Evolutionary conservation across 1,140 invertebrate species (phyloP).

Genomic region (Nylanderia fulva): DNA sequence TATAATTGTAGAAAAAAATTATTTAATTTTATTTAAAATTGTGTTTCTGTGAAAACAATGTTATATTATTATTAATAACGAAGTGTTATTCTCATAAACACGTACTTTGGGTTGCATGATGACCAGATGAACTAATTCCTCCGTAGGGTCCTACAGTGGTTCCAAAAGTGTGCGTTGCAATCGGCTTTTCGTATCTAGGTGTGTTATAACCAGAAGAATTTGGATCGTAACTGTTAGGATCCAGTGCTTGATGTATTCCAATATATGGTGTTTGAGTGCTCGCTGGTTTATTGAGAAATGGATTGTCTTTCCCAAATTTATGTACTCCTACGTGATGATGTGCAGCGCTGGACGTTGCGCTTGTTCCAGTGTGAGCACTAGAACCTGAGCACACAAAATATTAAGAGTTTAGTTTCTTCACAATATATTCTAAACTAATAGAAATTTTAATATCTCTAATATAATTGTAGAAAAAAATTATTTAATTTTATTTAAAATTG

Average conservation of each 20-base stretch:
- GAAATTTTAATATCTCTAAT: neutral
- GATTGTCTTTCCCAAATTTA: constrained; percentile 1
- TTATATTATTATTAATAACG: no score
- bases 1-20: no score
- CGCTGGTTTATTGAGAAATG: constrained; percentile 18
- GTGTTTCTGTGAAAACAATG: no score
- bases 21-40: no score
- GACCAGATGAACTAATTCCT: neutral
- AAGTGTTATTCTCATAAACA: no score
- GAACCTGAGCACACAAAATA: neutral
- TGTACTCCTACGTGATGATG: neutral
- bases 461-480: neutral
- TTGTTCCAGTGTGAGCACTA: neutral
- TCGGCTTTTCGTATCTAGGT: neutral
- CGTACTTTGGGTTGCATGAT: no score
- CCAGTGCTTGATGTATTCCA: neutral
- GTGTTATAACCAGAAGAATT: neutral
- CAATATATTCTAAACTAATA: neutral
- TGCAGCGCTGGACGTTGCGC: neutral
- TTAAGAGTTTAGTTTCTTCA: neutral
- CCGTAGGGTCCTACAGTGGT: constrained; percentile 3
- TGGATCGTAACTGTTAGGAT: neutral
- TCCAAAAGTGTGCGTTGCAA: constrained; percentile 11
- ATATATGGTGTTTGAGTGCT: neutral
- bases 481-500: neutral